Evolutionary conservation across 2,797 vertebrate genomes (phyloP).

Genomic region (Onychomys leucogaster): DNA sequence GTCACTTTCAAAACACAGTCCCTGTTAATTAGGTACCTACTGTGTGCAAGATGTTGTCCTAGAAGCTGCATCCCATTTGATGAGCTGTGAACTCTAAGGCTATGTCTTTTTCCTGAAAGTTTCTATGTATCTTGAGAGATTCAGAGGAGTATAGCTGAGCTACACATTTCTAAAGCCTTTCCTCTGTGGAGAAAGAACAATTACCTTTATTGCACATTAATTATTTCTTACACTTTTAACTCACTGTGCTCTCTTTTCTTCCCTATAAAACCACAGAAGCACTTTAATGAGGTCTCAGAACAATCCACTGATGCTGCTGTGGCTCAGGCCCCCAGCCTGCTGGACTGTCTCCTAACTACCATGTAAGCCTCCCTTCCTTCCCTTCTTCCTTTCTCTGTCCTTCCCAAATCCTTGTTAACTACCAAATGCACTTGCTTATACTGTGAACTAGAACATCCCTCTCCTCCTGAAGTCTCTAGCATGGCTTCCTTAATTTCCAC

Average conservation of each 20-base stretch:
- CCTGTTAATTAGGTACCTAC: not conserved
- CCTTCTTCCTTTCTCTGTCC: not conserved
- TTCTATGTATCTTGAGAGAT: not conserved
- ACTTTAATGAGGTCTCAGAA: not conserved
- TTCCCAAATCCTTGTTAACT: not conserved
- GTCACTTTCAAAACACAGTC: not conserved
- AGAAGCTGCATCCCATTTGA: not conserved
- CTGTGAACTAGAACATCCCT: not conserved
- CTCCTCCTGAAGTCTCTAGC: conserved; percentile 30
- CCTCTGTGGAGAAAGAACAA: not conserved
- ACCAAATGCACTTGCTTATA: not conserved
- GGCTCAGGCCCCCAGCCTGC: not conserved
- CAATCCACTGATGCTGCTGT: not conserved
- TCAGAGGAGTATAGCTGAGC: not conserved
- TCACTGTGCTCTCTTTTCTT: not conserved
- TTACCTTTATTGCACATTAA: not conserved
- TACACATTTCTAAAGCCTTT: conserved; percentile 12
- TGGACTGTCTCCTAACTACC: not conserved
- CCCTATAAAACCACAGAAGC: too few species aligned
- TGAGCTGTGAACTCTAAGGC: not conserved
- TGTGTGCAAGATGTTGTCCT: not conserved
- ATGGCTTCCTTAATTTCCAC: conserved; percentile 6
- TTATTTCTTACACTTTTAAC: not conserved
- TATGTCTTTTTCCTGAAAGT: not conserved
- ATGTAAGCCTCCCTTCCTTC: not conserved